These are phyloP conservation scores for Sebastes baramenuke DNA, from an alignment of 2,797 vertebrate species.

Conservation along the genomic window DNA sequence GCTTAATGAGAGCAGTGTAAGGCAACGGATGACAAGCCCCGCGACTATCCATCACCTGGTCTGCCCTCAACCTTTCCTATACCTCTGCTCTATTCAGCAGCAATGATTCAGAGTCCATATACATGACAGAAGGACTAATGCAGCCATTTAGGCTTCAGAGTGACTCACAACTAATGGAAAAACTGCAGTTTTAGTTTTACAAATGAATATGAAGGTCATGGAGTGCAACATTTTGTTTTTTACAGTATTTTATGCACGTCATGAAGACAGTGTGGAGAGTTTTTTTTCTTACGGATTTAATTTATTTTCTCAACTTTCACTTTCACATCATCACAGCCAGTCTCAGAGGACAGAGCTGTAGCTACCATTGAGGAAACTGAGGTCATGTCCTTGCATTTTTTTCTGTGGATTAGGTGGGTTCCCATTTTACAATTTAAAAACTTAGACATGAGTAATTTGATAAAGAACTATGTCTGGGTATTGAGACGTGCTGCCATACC, in stretches of 20 bases:
- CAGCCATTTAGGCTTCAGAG: constrained; percentile 22
- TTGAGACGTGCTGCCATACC: not conserved
- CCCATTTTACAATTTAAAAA: not conserved
- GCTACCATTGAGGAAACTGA: not conserved
- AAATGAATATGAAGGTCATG: not conserved
- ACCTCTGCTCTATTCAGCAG: constrained; percentile 49
- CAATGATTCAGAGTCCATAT: constrained; percentile 57
- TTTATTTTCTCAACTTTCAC: not conserved
- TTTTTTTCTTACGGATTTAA: not conserved
- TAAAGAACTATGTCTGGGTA: not conserved
- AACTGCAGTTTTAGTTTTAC: constrained; percentile 8
- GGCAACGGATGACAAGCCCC: constrained; percentile 57
- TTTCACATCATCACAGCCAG: not conserved
- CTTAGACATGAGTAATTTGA: not conserved
- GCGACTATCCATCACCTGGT: constrained; percentile 81
- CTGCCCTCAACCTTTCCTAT: constrained; percentile 47
- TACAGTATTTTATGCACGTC: not conserved
- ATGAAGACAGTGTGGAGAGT: not conserved
- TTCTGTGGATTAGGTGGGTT: not conserved
- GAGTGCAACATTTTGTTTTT: constrained; percentile 1
- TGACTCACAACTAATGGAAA: not conserved
- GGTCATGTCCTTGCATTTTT: not conserved
- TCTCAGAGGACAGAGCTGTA: not conserved
- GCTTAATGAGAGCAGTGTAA: constrained; percentile 77
- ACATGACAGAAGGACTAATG: constrained; percentile 62